Evolutionary conservation across 2,797 vertebrate genomes (phyloP), one percentile per base, ranked within the genome.

Genomic region (Pempheris klunzingeri): DNA sequence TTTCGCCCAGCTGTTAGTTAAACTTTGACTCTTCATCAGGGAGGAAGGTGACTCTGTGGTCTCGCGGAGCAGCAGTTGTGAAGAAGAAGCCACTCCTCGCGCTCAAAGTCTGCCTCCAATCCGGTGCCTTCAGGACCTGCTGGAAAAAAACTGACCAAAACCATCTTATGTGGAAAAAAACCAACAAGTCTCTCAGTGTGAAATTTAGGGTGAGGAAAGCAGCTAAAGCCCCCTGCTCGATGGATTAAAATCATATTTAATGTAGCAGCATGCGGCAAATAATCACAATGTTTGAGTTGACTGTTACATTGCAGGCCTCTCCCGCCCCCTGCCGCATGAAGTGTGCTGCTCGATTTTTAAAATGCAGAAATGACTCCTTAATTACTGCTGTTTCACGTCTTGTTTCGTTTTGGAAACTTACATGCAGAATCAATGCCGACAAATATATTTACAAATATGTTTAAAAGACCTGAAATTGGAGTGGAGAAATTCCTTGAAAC

Each of bases 81-180:
- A n/a, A n/a, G 32, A 70, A 68, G 72, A 79, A 71, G 87, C 87
- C 83, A 84, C 88, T 88, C 91, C 92, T 88, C 84, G 62, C 36
- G 34, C 71, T 32, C 39, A 60, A 83, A 83, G 77, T 90, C 90
- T 90, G 87, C 82, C 84, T 90, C 80, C 75, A 91, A 92, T 92
- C 1, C 67, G 90, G 18, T 79, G 86, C 90, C 18, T 93, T 93
- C 88, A 88, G 0, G 83, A n/a, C n/a, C n/a, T n/a, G n/a, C n/a
- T n/a, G n/a, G n/a, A n/a, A n/a, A n/a, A n/a, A n/a, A n/a, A n/a
- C n/a, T n/a, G n/a, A n/a, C n/a, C n/a, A n/a, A n/a, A n/a, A n/a
- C n/a, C n/a, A n/a, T n/a, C n/a, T n/a, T n/a, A n/a, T n/a, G n/a
- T n/a, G n/a, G n/a, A n/a, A n/a, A n/a, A n/a, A n/a, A n/a, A n/a